Percentiles rank a stretch among this genome's conserved stretches.
Conservation (phyloP, 2,797 vertebrate genomes). For the Bradypodion ventrale region DNA sequence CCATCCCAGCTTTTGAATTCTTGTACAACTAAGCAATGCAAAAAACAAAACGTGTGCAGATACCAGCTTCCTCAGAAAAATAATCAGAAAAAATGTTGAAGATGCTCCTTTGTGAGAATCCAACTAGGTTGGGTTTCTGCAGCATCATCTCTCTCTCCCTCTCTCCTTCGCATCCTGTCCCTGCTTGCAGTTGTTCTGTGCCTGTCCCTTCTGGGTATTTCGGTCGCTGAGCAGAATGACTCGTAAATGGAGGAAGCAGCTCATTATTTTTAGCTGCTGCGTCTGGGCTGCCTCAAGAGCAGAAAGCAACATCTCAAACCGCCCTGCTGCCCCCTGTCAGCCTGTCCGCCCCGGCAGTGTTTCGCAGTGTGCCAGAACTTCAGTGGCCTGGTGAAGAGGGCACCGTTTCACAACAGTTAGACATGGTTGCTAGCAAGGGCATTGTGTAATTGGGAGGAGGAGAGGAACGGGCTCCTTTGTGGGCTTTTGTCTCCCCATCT, state of each 20-base stretch:
- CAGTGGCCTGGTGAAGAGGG: neutral
- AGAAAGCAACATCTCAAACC: neutral
- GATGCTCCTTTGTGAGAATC: too few relatives aligned
- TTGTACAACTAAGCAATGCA: too few relatives aligned
- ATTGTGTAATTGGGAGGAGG: neutral
- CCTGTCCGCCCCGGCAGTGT: neutral
- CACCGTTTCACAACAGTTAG: neutral
- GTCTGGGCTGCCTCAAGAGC: constrained; percentile 11
- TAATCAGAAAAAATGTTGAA: too few relatives aligned
- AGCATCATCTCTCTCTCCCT: neutral
- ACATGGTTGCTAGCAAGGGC: neutral
- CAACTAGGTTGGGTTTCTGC: too few relatives aligned
- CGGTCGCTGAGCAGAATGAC: neutral
- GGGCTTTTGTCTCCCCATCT: neutral
- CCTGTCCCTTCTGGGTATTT: constrained; percentile 13
- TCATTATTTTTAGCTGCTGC: constrained; percentile 7
- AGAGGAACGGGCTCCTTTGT: neutral
- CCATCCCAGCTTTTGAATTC: neutral
- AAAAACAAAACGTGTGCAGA: neutral
- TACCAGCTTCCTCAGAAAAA: neutral
- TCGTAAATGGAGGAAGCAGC: constrained; percentile 4
- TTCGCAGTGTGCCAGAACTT: neutral
- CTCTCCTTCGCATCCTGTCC: too few relatives aligned
- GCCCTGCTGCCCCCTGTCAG: neutral
- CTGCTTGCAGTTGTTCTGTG: neutral